phyloP scores from a whole-genome alignment of 2,797 vertebrate genomes.

The Sebastes nivosus region DNA sequence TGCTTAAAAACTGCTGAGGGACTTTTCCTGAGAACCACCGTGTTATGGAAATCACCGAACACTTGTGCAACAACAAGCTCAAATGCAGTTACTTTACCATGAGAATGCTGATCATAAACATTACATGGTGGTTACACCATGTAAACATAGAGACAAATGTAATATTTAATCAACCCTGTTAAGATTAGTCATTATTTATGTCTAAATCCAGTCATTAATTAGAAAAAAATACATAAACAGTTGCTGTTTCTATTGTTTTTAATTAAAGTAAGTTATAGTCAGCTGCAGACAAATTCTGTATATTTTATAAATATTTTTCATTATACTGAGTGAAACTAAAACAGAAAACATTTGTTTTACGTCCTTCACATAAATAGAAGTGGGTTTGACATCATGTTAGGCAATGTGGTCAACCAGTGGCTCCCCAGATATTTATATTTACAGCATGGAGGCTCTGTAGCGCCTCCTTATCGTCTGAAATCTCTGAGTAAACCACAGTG shows the following conservation, averaged over 20 bases:
- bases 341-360: slow-evolving; percentile 24
- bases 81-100: slow-evolving; percentile 1
- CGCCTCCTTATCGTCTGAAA: slow-evolving; percentile 12
- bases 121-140: slow-evolving; percentile 9
- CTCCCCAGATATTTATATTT: slow-evolving; percentile 35
- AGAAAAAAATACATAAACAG: not conserved
- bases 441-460: slow-evolving; percentile 24
- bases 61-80: slow-evolving; percentile 14
- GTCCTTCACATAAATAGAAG: slow-evolving; percentile 38
- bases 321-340: not conserved
- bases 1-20: not conserved
- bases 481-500: slow-evolving; percentile 16
- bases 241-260: not conserved
- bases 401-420: slow-evolving; percentile 23
- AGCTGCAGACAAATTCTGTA: not conserved
- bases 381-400: slow-evolving; percentile 34
- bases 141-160: not conserved
- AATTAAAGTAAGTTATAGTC: not conserved
- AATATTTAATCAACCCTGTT: not conserved
- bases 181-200: not conserved
- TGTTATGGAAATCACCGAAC: not conserved
- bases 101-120: not conserved
- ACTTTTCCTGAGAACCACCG: not conserved
- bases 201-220: not conserved
- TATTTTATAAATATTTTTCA: slow-evolving; percentile 3